Conservation (phyloP, 1,140 invertebrate genomes). For the Hirudo medicinalis region DNA sequence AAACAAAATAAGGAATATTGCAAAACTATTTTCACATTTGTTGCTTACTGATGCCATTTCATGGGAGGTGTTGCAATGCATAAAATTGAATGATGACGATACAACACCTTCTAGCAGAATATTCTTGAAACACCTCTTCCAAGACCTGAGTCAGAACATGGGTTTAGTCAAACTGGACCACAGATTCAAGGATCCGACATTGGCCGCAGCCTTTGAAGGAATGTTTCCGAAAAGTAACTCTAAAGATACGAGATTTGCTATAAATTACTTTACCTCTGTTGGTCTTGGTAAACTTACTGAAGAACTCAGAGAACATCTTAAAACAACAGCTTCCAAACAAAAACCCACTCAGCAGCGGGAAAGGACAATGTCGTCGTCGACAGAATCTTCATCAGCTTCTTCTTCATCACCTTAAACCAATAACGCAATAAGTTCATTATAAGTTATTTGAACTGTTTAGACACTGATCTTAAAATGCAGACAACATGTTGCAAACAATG, state of each 20-base stretch:
- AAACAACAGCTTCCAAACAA: neutral
- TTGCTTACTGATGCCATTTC: conserved; percentile 90
- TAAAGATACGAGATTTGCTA: conserved; percentile 89
- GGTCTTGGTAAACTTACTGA: conserved; percentile 85
- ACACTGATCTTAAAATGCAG: too few relatives aligned
- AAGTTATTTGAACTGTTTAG: too few relatives aligned
- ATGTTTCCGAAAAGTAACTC: conserved; percentile 90
- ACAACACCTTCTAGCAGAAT: conserved; percentile 92
- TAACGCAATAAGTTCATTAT: too few relatives aligned
- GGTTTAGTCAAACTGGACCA: conserved; percentile 78
- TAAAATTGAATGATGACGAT: conserved; percentile 87
- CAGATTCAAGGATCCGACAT: conserved; percentile 70
- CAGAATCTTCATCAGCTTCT: too few relatives aligned
- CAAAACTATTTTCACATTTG: conserved; percentile 93
- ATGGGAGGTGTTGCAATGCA: conserved; percentile 68
- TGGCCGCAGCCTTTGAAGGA: conserved; percentile 74
- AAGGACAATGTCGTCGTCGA: too few relatives aligned
- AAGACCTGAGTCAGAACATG: conserved; percentile 92
- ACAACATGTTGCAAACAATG: too few relatives aligned
- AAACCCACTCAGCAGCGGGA: too few relatives aligned
- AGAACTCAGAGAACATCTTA: neutral
- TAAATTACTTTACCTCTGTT: conserved; percentile 98
- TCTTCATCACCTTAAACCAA: too few relatives aligned
- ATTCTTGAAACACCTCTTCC: conserved; percentile 92
- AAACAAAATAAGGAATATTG: conserved; percentile 90